Base-by-base conservation (phyloP, 2,888 invertebrate species). In the Phyllotreta cruciferae region DNA sequence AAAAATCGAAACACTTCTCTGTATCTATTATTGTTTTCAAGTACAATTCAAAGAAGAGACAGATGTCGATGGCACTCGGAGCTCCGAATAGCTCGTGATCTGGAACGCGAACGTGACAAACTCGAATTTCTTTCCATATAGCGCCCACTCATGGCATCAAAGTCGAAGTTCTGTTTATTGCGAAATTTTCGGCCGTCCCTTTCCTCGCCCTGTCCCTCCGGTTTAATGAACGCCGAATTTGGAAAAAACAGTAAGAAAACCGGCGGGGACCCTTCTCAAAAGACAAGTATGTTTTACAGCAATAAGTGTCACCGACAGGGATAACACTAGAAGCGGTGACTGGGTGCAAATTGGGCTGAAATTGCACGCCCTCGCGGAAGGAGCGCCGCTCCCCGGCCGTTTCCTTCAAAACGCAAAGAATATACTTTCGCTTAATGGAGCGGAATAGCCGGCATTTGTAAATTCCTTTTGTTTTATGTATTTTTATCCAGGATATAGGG, bases 251-350 rank as follows among this genome's bases (percentile, higher is more conserved):
- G 24, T 47, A 57, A 57, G 37, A 45, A 39, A 57, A 49, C 35
- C 35, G 36, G 14, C 34, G 24, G 13, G 14, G 24, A 34, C 11
- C 47, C 38, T 39, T 57, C 36, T 36, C 49, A 24, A 57, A 45
- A 57, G 24, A 37, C 6, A 39, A 56, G 49, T 57, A 39, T 13
- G 47, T 57, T 49, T 14, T 39, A 57, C 47, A 49, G 39, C 56
- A 57, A 57, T 57, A 57, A 57, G 47, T 57, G 56, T 57, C 56
- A 57, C 56, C 47, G 41, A 38, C 56, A 57, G 56, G 39, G 44
- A 49, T 57, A 47, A 57, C 49, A 13, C 37, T 37, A 10, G 34
- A 49, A 57, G 37, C 37, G 56, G 49, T 49, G 56, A 45, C 10
- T 24, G 24, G 24, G 47, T 39, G 39, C 42, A 57, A 57, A 57